Evolutionary conservation across 1,140 invertebrate genomes (phyloP), one percentile per base, ranked within the genome.

Genomic region (Trinorchestia longiramus): DNA sequence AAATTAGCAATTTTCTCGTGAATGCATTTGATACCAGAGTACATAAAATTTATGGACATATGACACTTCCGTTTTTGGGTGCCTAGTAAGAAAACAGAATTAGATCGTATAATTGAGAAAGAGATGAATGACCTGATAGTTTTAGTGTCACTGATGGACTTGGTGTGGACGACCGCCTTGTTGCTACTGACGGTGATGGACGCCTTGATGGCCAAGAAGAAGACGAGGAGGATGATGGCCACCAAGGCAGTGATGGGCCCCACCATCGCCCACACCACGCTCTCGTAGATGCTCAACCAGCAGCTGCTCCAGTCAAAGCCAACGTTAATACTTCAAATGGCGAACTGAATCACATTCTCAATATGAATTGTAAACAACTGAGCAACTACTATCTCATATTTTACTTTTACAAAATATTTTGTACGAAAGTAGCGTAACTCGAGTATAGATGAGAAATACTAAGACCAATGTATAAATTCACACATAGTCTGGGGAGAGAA

Each of bases 201-300:
- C 11, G 99, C 99, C 96, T 98, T 98, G 0, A 99, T 98, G 45
- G 98, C 99, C 96, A 99, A 98, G 1, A 99, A 98, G 87, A 99
- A 98, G 90, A 98, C 98, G 47, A 98, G 97, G 0, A 99, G 98
- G 97, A 98, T 98, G 0, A 98, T 98, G n/a, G 98, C 97, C 0
- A 99, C 98, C 96, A 98, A 98, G 62, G 98, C 97, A 92, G 98
- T 98, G 36, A 99, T 98, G 0, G 99, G 99, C 19, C 98, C 98
- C 96, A 99, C 98, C 95, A 99, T 97, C 97, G 98, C 98, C 99
- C 99, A 99, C 17, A 99, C 98, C 28, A 99, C 98, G 43, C 98
- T 98, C 97, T 99, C 99, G 97, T 99, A 99, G 23, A 99, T 98
- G 0, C 98, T 99, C n/a, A 99, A 97, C 99, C 99, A 99, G 97